Percentiles rank a stretch among this genome's conserved stretches.
Evolutionary conservation across 92 coral and sea anemone species (phyloP).

Genomic region (Montipora capitata): DNA sequence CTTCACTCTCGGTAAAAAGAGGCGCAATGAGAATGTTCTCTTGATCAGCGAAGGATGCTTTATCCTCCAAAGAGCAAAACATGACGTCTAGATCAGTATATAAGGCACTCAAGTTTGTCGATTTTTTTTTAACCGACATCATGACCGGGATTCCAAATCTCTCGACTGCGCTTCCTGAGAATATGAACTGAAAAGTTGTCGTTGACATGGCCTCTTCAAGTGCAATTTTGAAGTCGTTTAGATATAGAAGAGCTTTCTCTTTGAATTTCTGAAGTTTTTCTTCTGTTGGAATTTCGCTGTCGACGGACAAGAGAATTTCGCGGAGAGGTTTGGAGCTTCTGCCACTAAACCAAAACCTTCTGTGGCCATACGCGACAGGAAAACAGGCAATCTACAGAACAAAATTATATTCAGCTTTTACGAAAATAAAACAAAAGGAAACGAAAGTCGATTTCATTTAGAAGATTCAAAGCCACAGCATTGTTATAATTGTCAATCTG

Average conservation of each 20-base stretch:
- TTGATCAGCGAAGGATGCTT: slow-evolving; percentile 48
- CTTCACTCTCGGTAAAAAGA: not conserved
- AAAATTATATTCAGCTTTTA: too few species aligned
- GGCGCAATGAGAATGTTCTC: slow-evolving; percentile 37
- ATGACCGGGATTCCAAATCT: slow-evolving; percentile 22
- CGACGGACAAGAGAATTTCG: slow-evolving; percentile 37
- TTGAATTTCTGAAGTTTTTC: slow-evolving; percentile 11
- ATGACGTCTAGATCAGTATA: slow-evolving; percentile 61
- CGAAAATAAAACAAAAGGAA: too few species aligned
- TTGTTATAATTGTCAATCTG: too few species aligned
- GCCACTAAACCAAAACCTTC: slow-evolving; percentile 38
- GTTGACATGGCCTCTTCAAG: slow-evolving; percentile 14
- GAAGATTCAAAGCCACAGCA: too few species aligned
- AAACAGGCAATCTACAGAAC: not conserved
- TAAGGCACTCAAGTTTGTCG: slow-evolving; percentile 1
- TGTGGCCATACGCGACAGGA: slow-evolving; percentile 62
- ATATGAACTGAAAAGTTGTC: slow-evolving; percentile 8
- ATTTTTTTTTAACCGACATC: not conserved
- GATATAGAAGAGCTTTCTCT: not conserved
- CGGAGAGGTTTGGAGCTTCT: slow-evolving; percentile 39
- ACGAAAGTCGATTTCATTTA: too few species aligned
- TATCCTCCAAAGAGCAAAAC: slow-evolving; percentile 44
- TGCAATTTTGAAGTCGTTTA: slow-evolving; percentile 36
- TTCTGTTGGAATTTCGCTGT: slow-evolving; percentile 28
- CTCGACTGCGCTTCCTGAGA: slow-evolving; percentile 18